Base-by-base conservation (phyloP, 2,113 vertebrate genomes). In the Psephotus haematonotus region DNA sequence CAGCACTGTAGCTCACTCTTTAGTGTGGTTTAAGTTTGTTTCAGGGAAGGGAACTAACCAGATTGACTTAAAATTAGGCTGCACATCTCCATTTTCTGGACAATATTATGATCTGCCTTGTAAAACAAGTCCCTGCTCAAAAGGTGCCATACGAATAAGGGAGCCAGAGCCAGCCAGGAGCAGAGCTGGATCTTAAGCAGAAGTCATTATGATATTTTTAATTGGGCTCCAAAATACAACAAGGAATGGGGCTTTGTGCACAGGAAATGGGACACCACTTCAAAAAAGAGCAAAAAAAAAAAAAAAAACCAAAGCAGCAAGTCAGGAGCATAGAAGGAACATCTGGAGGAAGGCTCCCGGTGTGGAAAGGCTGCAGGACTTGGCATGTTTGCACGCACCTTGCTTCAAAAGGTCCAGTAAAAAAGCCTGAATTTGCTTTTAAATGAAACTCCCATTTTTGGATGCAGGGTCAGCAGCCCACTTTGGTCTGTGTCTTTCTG, bases 191-290 rank as follows among this genome's bases (percentile, higher is more conserved):
- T 78, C 22, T 83, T 88, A 65, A 92, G 65, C 47, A 93, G 55
- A 86, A 93, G 68, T 64, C 57, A 35, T 74, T 50, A 83, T 12
- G 52, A 13, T 68, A 46, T 81, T 88, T 86, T 92, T 57, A 62
- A 72, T 62, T 68, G 46, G 27, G 22, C 19, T 76, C 39, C 53
- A 71, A 82, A 96, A 86, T 59, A 23, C 62, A 96, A n/a, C 35
- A 69, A 37, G 55, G 83, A 86, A 88, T n/a, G 13, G 44, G 44
- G 52, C 70, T 94, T 86, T 86, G 43, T 86, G 78, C 53, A 49
- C 62, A 75, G 87, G 92, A 96, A 97, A 96, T 91, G 85, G 85
- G 88, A 95, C 84, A 86, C 89, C 74, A 89, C 93, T 95, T 96
- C 93, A 95, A 89, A 95, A 95, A 74, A 92, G 49, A 84, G 13